Evolutionary conservation across 2,113 vertebrate species (phyloP).

Genomic region (Plecturocebus donacophilus): DNA sequence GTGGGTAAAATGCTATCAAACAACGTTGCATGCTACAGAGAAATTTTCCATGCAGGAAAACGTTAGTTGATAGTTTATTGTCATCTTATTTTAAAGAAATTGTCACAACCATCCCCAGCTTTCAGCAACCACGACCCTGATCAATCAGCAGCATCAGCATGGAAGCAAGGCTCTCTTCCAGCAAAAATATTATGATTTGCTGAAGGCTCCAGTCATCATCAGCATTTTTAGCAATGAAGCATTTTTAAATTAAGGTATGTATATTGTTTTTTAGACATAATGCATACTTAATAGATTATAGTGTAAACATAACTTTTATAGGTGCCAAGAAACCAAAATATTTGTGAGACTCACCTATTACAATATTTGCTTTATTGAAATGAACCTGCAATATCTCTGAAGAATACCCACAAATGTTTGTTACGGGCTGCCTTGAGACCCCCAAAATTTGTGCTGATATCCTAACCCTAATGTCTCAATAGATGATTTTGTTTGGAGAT

Average conservation of each 20-base stretch:
- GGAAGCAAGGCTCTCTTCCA: neutral
- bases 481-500: neutral
- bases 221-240: neutral
- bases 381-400: neutral
- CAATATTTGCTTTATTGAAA: neutral
- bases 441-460: neutral
- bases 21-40: neutral
- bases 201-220: neutral
- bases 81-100: neutral
- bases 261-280: neutral
- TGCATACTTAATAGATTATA: neutral
- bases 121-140: neutral
- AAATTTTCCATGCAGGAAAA: neutral
- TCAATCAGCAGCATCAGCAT: neutral
- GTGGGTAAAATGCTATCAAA: neutral
- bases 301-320: neutral
- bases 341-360: neutral
- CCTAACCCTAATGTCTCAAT: neutral
- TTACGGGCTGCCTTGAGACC: too few species aligned
- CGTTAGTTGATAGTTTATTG: neutral
- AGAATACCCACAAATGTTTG: neutral
- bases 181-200: neutral
- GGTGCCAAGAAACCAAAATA: neutral
- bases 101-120: neutral
- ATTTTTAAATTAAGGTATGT: neutral